Evolutionary conservation across 2,888 invertebrate species (phyloP).

Genomic region (Empis livida): DNA sequence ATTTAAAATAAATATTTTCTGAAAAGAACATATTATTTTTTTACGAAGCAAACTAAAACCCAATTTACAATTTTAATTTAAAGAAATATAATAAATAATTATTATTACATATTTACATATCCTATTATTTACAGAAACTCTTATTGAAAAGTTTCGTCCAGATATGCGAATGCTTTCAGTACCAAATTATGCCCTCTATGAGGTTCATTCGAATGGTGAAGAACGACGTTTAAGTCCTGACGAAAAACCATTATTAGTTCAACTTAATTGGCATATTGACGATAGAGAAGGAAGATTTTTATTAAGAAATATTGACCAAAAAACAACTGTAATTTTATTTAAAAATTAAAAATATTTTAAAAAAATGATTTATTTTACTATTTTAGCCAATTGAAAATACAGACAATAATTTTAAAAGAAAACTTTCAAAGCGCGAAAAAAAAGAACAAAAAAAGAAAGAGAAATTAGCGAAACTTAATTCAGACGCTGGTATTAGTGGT

Average conservation of each 20-base stretch:
- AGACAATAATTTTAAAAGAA: constrained; percentile 78
- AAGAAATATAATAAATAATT: too few species aligned
- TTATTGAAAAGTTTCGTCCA: constrained; percentile 98
- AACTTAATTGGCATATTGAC: constrained; percentile 98
- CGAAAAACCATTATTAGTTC: constrained; percentile 91
- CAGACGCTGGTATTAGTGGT: constrained; percentile 30
- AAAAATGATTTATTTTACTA: constrained; percentile 8
- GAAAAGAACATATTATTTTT: too few species aligned
- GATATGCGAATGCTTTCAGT: constrained; percentile 92
- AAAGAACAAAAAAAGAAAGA: constrained; percentile 95
- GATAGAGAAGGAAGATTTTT: constrained; percentile 96
- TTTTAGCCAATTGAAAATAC: constrained; percentile 52
- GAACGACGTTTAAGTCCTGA: constrained; percentile 81
- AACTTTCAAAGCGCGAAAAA: constrained; percentile 93
- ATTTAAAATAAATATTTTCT: too few species aligned
- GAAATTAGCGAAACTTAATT: constrained; percentile 67
- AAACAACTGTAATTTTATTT: constrained; percentile 48
- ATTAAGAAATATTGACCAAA: constrained; percentile 77
- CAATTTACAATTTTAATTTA: too few species aligned
- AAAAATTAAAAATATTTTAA: constrained; percentile 2
- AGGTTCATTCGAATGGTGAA: constrained; percentile 64
- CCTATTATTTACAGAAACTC: constrained; percentile 50
- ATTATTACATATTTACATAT: too few species aligned
- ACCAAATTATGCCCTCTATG: constrained; percentile 61
- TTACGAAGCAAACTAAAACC: too few species aligned